Conservation (phyloP, 2,113 vertebrate species). For the Forbesichthys agassizii region DNA sequence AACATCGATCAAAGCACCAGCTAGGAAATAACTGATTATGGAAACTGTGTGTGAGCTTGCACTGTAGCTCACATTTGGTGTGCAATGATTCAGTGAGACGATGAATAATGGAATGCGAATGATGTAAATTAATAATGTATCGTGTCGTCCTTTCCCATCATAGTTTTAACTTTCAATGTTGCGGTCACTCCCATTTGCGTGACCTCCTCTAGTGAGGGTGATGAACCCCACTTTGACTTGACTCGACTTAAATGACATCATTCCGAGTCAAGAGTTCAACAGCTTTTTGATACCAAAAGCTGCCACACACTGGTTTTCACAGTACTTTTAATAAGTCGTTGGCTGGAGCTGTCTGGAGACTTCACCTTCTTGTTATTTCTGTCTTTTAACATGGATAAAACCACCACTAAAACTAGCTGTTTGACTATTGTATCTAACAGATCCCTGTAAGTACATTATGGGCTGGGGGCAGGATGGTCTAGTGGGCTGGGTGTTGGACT, state of each 20-base stretch:
- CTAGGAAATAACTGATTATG: no score
- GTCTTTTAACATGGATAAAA: not conserved
- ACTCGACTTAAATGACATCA: not conserved
- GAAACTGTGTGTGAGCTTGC: no score
- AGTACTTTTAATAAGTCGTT: not conserved
- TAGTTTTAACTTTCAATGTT: not conserved
- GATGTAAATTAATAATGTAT: constrained; percentile 28
- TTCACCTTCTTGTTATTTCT: not conserved
- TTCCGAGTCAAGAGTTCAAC: not conserved
- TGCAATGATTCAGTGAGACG: not conserved
- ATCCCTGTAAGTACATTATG: no score
- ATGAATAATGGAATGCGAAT: constrained; percentile 37
- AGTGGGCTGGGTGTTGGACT: no score
- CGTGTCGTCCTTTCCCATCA: constrained; percentile 15
- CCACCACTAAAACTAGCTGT: not conserved
- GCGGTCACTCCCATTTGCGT: not conserved
- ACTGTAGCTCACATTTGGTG: no score
- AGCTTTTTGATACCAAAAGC: not conserved
- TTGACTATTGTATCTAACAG: not conserved
- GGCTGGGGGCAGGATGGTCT: no score
- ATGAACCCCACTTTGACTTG: not conserved
- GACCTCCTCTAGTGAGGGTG: not conserved
- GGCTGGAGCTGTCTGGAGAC: not conserved
- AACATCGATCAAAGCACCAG: no score
- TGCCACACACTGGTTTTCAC: not conserved